phyloP scores from a whole-genome alignment of 2,113 vertebrate genomes.

The Octodon degus region DNA sequence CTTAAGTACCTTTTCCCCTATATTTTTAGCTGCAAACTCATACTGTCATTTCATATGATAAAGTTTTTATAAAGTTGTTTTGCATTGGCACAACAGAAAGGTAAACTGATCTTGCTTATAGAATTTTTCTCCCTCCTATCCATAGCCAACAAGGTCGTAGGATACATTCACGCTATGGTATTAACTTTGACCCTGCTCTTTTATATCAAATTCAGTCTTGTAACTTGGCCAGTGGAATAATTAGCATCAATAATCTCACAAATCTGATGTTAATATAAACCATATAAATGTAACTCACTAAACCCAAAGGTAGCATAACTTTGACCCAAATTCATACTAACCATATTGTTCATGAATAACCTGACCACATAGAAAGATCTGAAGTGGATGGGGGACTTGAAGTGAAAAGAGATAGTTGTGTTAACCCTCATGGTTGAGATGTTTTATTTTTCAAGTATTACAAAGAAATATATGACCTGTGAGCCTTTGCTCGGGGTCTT shows the following conservation, averaged over 20 bases:
- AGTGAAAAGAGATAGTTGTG: neutral
- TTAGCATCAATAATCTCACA: neutral
- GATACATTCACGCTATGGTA: neutral
- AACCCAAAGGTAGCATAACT: neutral
- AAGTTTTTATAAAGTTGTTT: neutral
- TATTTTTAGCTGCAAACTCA: neutral
- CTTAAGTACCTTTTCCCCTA: neutral
- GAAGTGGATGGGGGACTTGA: neutral
- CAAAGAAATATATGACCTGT: neutral
- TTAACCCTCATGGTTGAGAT: neutral
- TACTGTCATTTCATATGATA: neutral
- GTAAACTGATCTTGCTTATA: neutral
- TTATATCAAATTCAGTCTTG: neutral
- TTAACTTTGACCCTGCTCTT: neutral
- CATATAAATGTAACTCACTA: neutral
- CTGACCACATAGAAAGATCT: neutral
- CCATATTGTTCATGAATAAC: neutral
- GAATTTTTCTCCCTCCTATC: neutral
- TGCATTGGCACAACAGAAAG: neutral
- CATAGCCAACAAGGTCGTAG: neutral
- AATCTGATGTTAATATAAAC: neutral
- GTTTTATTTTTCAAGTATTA: slow-evolving; percentile 7
- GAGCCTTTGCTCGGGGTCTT: neutral
- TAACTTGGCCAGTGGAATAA: neutral
- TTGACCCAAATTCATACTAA: neutral